Percentiles rank a stretch among this genome's conserved stretches.
Evolutionary conservation across 2,888 invertebrate species (phyloP).

Genomic region (Drymonia ruficornis): DNA sequence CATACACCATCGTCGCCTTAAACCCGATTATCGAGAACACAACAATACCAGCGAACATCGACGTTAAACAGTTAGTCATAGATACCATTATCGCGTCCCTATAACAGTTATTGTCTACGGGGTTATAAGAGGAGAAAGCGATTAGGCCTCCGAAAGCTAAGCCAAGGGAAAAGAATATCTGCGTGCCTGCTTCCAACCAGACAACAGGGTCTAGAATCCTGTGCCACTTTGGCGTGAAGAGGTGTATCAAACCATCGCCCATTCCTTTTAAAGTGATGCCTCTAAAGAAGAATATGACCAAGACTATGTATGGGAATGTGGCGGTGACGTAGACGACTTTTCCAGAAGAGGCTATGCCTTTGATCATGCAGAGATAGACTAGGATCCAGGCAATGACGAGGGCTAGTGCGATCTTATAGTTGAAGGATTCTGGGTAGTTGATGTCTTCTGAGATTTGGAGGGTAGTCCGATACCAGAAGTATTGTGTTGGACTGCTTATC

Average conservation of each 20-base stretch:
- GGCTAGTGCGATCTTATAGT: conserved; percentile 95
- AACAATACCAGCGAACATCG: conserved; percentile 98
- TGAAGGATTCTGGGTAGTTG: conserved; percentile 93
- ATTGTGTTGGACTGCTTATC: conserved; percentile 96
- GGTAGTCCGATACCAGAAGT: conserved; percentile 97
- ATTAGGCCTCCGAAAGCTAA: conserved; percentile 98
- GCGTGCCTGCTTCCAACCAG: conserved; percentile 98
- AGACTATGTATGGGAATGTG: conserved; percentile 97
- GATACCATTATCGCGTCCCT: conserved; percentile 97
- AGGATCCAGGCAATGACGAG: conserved; percentile 96
- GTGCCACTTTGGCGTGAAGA: conserved; percentile 97
- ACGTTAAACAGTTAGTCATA: conserved; percentile 96
- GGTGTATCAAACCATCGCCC: conserved; percentile 93
- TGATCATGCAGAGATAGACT: conserved; percentile 98
- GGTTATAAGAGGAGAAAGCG: conserved; percentile 98
- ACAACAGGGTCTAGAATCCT: conserved; percentile 96
- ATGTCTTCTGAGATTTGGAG: conserved; percentile 96
- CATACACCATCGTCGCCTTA: conserved; percentile 94
- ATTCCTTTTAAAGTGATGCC: conserved; percentile 96
- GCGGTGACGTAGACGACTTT: conserved; percentile 99
- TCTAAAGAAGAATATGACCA: conserved; percentile 97
- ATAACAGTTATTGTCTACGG: conserved; percentile 98
- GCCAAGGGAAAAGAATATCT: conserved; percentile 98
- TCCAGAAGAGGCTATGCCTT: conserved; percentile 98
- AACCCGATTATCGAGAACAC: conserved; percentile 98